phyloP scores from a whole-genome alignment of 2,113 vertebrate genomes.

The Oncorhynchus kisutch region DNA sequence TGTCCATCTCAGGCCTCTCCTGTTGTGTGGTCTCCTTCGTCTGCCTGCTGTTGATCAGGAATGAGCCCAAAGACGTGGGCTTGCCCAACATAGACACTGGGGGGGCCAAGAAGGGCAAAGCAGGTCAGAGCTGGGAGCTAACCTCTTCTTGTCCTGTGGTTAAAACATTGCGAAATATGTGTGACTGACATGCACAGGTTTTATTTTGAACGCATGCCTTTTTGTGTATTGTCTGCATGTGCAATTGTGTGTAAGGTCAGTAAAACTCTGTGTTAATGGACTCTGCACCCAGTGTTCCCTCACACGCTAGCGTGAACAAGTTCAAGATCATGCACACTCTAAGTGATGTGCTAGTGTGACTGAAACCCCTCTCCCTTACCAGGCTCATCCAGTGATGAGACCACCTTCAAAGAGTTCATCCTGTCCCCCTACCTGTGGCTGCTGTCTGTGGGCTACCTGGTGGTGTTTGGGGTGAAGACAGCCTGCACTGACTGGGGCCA shows the following conservation, averaged over 20 bases:
- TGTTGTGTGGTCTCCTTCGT: constrained; percentile 79
- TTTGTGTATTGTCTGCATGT: constrained; percentile 21
- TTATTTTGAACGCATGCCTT: too few species aligned
- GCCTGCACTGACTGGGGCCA: constrained; percentile 97
- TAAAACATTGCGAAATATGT: too few species aligned
- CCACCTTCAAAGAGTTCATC: constrained; percentile 88
- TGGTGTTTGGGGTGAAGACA: constrained; percentile 95
- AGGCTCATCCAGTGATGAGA: constrained; percentile 77
- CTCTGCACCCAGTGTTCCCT: constrained; percentile 51
- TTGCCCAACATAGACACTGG: constrained; percentile 82
- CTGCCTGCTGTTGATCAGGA: constrained; percentile 89
- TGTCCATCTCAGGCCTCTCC: constrained; percentile 83
- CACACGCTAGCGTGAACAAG: constrained; percentile 26
- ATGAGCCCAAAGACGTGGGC: constrained; percentile 91
- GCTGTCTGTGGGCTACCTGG: constrained; percentile 87
- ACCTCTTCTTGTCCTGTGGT: too few species aligned
- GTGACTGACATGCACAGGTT: too few species aligned
- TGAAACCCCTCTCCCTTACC: constrained; percentile 5
- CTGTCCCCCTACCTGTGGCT: constrained; percentile 95
- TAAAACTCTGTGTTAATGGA: constrained; percentile 28
- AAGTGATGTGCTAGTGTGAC: background rate
- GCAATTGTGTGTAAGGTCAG: constrained; percentile 47
- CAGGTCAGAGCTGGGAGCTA: constrained; percentile 73
- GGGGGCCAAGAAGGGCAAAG: constrained; percentile 82
- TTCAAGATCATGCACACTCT: background rate